Conservation (phyloP, 1,140 invertebrate genomes). For the Battus philenor region DNA sequence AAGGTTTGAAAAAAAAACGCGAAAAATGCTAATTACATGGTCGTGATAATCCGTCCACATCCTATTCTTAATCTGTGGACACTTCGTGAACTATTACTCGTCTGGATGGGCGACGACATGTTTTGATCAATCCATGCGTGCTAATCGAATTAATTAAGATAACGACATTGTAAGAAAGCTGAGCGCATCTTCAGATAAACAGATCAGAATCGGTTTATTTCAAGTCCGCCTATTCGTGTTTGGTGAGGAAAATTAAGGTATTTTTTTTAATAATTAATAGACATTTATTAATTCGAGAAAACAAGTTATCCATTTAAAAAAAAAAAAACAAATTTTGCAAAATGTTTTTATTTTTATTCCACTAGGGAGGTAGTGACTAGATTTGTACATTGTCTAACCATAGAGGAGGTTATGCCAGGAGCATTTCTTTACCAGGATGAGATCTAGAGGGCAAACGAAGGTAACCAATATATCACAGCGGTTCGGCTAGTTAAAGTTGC, state of each 20-base stretch:
- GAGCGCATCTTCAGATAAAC: conserved; percentile 16
- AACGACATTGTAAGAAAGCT: conserved; percentile 10
- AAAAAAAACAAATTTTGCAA: no score
- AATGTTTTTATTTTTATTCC: no score
- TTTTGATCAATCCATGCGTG: conserved; percentile 49
- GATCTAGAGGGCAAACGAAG: no score
- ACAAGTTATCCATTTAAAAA: no score
- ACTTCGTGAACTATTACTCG: conserved; percentile 30
- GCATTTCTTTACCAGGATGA: no score
- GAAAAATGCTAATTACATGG: conserved; percentile 6
- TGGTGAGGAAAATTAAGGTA: conserved; percentile 1
- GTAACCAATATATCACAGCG: no score
- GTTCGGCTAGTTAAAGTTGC: no score
- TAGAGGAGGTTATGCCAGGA: no score
- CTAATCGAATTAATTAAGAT: conserved; percentile 52
- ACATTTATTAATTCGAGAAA: no score
- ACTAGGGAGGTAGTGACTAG: no score
- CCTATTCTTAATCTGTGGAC: conserved; percentile 14
- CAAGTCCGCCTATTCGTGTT: conserved; percentile 1
- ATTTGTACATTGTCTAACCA: no score
- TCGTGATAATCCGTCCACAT: conserved; percentile 5
- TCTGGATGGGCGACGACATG: conserved; percentile 30
- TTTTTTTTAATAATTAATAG: no score
- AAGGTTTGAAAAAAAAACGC: not conserved
- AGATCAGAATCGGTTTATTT: conserved; percentile 13